These are phyloP conservation scores for Diaprepes abbreviatus DNA, from an alignment of 2,888 invertebrate genomes.

Conservation along the genomic window DNA sequence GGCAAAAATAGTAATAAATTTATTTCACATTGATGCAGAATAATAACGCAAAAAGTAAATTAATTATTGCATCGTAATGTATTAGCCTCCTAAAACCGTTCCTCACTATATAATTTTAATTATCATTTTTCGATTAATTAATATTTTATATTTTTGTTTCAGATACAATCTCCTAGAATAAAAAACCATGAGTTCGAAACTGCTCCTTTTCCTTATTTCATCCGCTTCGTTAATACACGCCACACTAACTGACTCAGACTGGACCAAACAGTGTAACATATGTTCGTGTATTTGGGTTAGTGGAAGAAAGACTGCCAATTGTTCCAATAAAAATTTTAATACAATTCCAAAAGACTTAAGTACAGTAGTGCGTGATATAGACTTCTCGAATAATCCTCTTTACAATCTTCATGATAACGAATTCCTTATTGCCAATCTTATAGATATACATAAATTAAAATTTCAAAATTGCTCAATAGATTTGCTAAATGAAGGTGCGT, in stretches of 20 bases:
- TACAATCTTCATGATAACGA: conserved; percentile 76
- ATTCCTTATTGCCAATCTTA: conserved; percentile 78
- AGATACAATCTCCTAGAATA: neutral
- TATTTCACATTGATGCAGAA: too few relatives aligned
- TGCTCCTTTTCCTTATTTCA: conserved; percentile 20
- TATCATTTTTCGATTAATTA: too few relatives aligned
- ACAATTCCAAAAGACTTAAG: conserved; percentile 82
- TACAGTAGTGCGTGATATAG: conserved; percentile 79
- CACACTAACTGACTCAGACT: conserved; percentile 71
- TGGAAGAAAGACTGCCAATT: conserved; percentile 88
- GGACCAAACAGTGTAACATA: conserved; percentile 70
- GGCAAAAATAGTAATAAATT: too few relatives aligned
- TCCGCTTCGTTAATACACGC: conserved; percentile 17
- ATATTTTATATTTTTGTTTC: neutral
- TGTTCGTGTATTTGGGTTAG: conserved; percentile 90
- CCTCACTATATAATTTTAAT: too few relatives aligned
- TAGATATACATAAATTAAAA: conserved; percentile 85
- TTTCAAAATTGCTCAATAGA: conserved; percentile 82
- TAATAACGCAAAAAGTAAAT: too few relatives aligned
- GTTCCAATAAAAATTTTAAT: conserved; percentile 72
- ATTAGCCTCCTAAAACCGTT: too few relatives aligned
- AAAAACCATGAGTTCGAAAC: conserved; percentile 21
- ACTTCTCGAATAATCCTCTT: conserved; percentile 80
- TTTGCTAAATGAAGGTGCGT: conserved; percentile 81
- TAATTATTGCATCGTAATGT: too few relatives aligned